Evolutionary conservation across 2,113 vertebrate species (phyloP), one percentile per base, ranked within the genome.

Genomic region (Terrapene triunguis): DNA sequence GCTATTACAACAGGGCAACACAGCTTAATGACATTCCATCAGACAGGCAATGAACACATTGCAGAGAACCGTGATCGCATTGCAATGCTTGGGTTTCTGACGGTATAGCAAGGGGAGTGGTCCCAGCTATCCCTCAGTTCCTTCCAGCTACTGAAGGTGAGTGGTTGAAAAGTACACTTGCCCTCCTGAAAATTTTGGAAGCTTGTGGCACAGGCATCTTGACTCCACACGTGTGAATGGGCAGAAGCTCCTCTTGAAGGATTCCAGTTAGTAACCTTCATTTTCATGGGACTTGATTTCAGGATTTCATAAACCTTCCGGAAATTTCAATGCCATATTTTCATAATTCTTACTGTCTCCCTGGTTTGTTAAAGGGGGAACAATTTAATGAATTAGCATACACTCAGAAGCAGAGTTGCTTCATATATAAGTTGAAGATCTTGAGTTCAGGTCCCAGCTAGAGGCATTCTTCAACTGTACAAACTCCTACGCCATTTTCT

Each of bases 231-330:
- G 38, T 47, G 22, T 16, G 80, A 95, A 74, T 79, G 21, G 8
- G 42, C 57, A 38, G 35, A 69, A 19, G 35, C 14, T 69, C 17
- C 21, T 19, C 65, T 48, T 42, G 81, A 81, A 85, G 25, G 11
- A 25, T 8, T 2, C 50, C 82, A 13, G 42, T 44, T 6, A 8
- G 42, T 21, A 80, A 22, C 7, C 62, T 83, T 38, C 81, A 65
- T 89, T 53, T 13, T 27, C 11, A 5, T 59, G 84, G 54, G 8
- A 3, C 74, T 87, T 48, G n/a, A 14, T 69, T 92, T 80, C 44
- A 86, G 24, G 22, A 96, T 97, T 96, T 97, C 97, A 97, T 84
- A 42, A 24, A 94, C 92, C 93, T 97, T 96, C 97, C 95, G 95
- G 62, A 35, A 35, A 62, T n/a, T n/a, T 65, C 65, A 69, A 5